These are phyloP conservation scores for Pachycephus smyrnensis DNA, from an alignment of 2,888 invertebrate genomes.

Conservation along the genomic window DNA sequence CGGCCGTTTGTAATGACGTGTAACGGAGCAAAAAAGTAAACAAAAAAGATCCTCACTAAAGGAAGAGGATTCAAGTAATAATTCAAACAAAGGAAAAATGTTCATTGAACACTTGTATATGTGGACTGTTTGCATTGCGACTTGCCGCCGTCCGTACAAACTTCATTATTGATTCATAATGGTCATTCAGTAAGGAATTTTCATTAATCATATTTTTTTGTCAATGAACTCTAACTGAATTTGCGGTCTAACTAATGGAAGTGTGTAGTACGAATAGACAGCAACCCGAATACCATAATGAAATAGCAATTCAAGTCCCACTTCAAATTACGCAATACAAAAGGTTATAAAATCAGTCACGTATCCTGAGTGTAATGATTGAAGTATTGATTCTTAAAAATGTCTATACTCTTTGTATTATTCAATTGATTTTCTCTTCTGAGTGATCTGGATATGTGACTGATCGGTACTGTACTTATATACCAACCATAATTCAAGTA, in stretches of 20 bases:
- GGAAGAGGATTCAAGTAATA: neutral
- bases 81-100: neutral
- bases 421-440: neutral
- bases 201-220: neutral
- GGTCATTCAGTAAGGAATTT: neutral
- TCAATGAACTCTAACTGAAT: conserved; percentile 38
- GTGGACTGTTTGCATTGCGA: neutral
- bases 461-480: neutral
- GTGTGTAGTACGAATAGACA: conserved; percentile 14
- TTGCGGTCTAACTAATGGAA: conserved; percentile 35
- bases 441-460: neutral
- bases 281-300: conserved; percentile 21
- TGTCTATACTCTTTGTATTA: neutral
- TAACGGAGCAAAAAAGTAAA: neutral
- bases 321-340: neutral
- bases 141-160: neutral
- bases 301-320: conserved; percentile 12
- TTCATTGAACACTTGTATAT: neutral
- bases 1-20: neutral
- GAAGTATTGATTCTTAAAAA: neutral
- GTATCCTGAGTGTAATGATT: neutral
- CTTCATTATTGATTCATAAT: neutral
- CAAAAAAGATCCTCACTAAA: neutral
- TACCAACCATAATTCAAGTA: neutral
- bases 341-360: neutral